These are phyloP conservation scores for Astreopora myriophthalma DNA, from an alignment of 64 coral and sea anemone genomes.

Conservation along the genomic window DNA sequence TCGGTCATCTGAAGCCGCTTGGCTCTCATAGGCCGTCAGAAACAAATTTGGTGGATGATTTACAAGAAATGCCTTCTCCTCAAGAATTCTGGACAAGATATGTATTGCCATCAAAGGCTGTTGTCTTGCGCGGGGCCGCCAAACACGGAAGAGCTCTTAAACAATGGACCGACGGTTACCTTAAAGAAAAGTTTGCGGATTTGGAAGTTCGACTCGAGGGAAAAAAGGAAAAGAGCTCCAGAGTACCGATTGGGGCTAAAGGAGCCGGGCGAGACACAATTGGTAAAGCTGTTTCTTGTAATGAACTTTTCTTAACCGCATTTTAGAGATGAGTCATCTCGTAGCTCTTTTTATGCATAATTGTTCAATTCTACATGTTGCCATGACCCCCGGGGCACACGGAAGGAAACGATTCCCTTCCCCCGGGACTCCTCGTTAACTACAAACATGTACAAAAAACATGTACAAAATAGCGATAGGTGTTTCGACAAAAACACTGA, in stretches of 20 bases:
- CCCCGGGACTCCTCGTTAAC: too few species aligned
- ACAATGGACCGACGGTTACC: slow-evolving; percentile 77
- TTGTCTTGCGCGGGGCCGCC: slow-evolving; percentile 71
- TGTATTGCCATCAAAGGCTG: slow-evolving; percentile 81
- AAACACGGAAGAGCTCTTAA: slow-evolving; percentile 77
- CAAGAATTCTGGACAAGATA: slow-evolving; percentile 86
- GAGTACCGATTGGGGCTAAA: slow-evolving; percentile 76
- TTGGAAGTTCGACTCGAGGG: slow-evolving; percentile 85
- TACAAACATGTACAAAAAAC: too few species aligned
- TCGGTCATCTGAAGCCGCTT: slow-evolving; percentile 81
- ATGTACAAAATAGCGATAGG: too few species aligned
- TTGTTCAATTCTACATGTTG: too few species aligned
- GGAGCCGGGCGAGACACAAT: slow-evolving; percentile 87
- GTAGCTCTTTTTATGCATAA: background rate
- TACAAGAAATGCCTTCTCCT: slow-evolving; percentile 67
- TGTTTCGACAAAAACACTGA: too few species aligned
- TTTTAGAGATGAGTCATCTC: background rate
- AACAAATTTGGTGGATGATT: slow-evolving; percentile 74
- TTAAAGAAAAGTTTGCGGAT: slow-evolving; percentile 73
- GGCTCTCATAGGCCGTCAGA: slow-evolving; percentile 80
- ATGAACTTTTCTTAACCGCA: too few species aligned
- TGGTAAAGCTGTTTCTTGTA: too few species aligned
- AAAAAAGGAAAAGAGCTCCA: slow-evolving; percentile 84
- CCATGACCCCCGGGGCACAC: too few species aligned
- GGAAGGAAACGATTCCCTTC: too few species aligned